Evolutionary conservation across 2,113 vertebrate genomes (phyloP).

Genomic region (Cephalopterus ornatus): DNA sequence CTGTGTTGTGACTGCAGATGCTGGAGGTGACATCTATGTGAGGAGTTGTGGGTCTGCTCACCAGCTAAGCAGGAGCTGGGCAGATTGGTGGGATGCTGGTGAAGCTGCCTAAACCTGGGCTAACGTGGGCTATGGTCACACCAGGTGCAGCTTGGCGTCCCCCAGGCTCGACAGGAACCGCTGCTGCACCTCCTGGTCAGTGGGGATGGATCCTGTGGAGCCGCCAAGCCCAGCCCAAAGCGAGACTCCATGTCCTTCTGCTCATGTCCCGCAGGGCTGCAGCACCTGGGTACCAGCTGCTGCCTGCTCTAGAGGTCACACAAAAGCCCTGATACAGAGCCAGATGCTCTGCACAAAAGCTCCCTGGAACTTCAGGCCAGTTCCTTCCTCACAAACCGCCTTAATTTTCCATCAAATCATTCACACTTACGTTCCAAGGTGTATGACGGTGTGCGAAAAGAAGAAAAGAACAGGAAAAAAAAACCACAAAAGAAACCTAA

Average conservation of each 20-base stretch:
- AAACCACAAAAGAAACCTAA: background rate
- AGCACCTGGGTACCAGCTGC: background rate
- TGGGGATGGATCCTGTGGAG: background rate
- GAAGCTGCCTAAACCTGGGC: background rate
- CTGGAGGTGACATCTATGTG: background rate
- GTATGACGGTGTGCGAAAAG: background rate
- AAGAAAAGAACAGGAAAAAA: background rate
- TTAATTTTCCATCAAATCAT: background rate
- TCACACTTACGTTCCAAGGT: background rate
- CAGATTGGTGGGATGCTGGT: background rate
- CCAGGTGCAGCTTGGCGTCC: background rate
- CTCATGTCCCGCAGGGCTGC: accelerated
- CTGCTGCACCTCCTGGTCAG: background rate
- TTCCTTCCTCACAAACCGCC: background rate
- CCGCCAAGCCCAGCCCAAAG: background rate
- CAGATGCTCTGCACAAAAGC: background rate
- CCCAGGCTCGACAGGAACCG: background rate
- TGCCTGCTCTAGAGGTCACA: background rate
- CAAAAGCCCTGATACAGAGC: background rate
- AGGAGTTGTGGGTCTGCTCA: background rate
- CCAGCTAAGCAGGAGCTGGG: background rate
- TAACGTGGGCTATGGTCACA: background rate
- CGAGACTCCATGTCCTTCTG: background rate
- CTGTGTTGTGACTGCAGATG: background rate
- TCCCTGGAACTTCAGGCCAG: background rate